Evolutionary conservation across 2,113 vertebrate species (phyloP).

Genomic region (Menura novaehollandiae): DNA sequence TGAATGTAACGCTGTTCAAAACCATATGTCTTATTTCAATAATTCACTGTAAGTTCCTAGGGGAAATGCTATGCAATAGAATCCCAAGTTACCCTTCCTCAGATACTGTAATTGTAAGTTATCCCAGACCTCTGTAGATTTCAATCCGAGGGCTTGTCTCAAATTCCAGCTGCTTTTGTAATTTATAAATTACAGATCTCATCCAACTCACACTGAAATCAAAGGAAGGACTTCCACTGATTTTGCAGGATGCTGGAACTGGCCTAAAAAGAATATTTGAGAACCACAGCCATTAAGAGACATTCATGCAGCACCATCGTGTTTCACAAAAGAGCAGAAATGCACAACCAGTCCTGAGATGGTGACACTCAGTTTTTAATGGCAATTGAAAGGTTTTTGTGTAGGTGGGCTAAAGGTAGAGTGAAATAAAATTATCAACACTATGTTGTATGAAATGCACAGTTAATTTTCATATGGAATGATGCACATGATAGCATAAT

Average conservation of each 20-base stretch:
- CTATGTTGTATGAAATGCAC: not conserved
- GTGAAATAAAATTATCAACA: not conserved
- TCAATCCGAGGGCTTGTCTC: not conserved
- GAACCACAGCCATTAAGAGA: not conserved
- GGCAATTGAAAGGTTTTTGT: not conserved
- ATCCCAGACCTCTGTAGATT: not conserved
- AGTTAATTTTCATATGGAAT: not conserved
- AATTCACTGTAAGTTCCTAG: conserved; percentile 20
- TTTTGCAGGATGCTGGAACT: not conserved
- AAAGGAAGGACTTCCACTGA: not conserved
- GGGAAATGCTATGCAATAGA: conserved; percentile 12
- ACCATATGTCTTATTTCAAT: conserved; percentile 8
- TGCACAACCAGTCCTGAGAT: not conserved
- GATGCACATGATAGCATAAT: not conserved
- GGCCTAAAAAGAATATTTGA: not conserved
- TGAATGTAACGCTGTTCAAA: not conserved
- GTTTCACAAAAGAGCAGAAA: not conserved
- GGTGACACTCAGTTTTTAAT: not conserved
- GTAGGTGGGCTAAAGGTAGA: not conserved
- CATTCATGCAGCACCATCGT: not conserved
- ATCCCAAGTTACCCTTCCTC: not conserved
- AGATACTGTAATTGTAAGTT: not conserved
- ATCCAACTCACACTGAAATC: not conserved
- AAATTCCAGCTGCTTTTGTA: not conserved
- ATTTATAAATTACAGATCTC: not conserved